phyloP scores from a whole-genome alignment of 2,888 invertebrate genomes.

The Andrena dorsata region DNA sequence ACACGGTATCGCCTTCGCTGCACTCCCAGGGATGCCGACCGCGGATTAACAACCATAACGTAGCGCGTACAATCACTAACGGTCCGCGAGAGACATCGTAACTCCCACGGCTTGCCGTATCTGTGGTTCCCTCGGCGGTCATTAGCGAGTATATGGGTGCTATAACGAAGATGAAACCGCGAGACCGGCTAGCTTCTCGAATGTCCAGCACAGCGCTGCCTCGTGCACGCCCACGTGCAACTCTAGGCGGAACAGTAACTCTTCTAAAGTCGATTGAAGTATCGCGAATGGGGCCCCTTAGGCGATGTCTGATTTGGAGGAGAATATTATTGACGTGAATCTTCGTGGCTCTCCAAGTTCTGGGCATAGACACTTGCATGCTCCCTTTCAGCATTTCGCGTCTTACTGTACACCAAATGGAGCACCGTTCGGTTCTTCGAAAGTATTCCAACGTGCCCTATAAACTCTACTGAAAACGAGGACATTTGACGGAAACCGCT shows the following conservation, averaged over 20 bases:
- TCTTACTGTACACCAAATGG: background rate
- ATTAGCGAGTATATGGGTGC: slow-evolving; percentile 71
- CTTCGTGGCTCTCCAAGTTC: too few relatives aligned
- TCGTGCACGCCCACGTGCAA: slow-evolving; percentile 31
- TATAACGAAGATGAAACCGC: slow-evolving; percentile 70
- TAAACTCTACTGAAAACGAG: slow-evolving; percentile 45
- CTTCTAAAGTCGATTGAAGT: slow-evolving; percentile 31
- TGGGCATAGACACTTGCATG: too few relatives aligned
- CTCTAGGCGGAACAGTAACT: slow-evolving; percentile 33
- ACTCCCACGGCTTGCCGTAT: slow-evolving; percentile 62
- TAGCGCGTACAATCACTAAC: slow-evolving; percentile 69
- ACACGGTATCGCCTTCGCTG: slow-evolving; percentile 60
- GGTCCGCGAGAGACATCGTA: slow-evolving; percentile 68
- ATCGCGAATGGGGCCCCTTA: slow-evolving; percentile 13
- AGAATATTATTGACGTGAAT: background rate
- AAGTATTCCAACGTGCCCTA: slow-evolving; percentile 3
- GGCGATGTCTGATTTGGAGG: background rate
- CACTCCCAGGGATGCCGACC: slow-evolving; percentile 49
- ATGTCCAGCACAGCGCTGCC: slow-evolving; percentile 29
- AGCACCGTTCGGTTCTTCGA: background rate
- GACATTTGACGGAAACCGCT: slow-evolving; percentile 37
- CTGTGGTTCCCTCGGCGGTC: slow-evolving; percentile 65
- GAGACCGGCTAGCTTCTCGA: slow-evolving; percentile 41
- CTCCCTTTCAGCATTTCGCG: too few relatives aligned
- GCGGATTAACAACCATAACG: slow-evolving; percentile 70